Evolutionary conservation across 2,113 vertebrate species (phyloP), one percentile per base, ranked within the genome.

Genomic region (Periophthalmodon schlosseri): DNA sequence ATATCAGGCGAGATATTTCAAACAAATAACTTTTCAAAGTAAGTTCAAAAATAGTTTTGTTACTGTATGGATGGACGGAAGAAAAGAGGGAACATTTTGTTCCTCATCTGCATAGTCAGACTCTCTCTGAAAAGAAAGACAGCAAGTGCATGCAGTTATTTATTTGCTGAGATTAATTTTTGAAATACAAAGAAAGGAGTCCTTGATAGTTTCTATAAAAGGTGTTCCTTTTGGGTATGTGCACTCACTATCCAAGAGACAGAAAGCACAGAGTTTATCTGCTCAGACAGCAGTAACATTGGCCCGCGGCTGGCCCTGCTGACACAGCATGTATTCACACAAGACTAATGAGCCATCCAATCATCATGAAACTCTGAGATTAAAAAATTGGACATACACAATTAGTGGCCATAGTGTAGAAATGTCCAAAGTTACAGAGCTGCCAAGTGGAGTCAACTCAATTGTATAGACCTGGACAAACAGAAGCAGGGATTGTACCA

Each of bases 281-380:
- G 73, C 36, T 50, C 84, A 88, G 91, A 86, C 85, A 81, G 84
- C 78, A 16, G 88, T 67, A 83, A 88, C 89, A 86, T 78, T 57
- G 72, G 80, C 77, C 79, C 83, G 84, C 83, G 81, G 78, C 88
- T 75, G 84, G 78, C 87, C 88, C 82, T 88, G 88, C 85, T 84
- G 86, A 88, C 77, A 81, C 87, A 76, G 76, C 77, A 63, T 85
- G 92, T 92, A 93, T 93, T 90, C 61, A 39, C 79, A 74, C 68
- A 70, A 78, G 47, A 21, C 91, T 93, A 94, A 93, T 93, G 91
- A 93, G 88, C 84, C 91, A 75, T 90, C 91, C 80, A 80, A 84
- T 33, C 61, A 82, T 79, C 83, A 75, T 73, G 80, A 75, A 69
- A 79, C 81, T 64, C 71, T 72, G 68, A 39, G 78, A 36, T 9